phyloP scores from a whole-genome alignment of 2,888 invertebrate genomes.

The Aspidiotus rigidus region DNA sequence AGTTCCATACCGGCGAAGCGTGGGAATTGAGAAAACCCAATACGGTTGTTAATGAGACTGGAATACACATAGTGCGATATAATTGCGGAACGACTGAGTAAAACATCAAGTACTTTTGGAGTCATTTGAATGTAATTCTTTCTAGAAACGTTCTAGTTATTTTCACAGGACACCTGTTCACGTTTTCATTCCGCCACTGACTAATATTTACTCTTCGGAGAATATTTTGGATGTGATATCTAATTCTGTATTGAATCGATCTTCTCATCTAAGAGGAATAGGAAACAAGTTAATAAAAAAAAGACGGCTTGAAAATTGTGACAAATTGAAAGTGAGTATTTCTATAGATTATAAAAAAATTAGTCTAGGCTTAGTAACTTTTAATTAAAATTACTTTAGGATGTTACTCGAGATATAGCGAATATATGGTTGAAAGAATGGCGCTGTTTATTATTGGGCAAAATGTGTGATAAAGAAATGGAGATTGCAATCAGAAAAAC shows the following conservation, averaged over 20 bases:
- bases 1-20: slow-evolving; percentile 36
- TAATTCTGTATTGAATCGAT: slow-evolving; percentile 1
- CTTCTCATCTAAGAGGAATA: not conserved
- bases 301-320: slow-evolving; percentile 11
- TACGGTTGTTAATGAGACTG: slow-evolving; percentile 43
- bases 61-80: slow-evolving; percentile 40
- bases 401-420: slow-evolving; percentile 52
- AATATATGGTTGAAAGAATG: slow-evolving; percentile 56
- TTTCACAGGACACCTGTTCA: slow-evolving; percentile 16
- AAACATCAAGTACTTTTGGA: not conserved
- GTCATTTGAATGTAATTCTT: not conserved
- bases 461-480: slow-evolving; percentile 46
- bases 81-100: slow-evolving; percentile 34
- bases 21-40: slow-evolving; percentile 45
- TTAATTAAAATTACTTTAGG: slow-evolving; percentile 43
- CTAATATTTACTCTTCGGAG: not conserved
- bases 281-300: not conserved
- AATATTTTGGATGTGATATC: slow-evolving; percentile 9
- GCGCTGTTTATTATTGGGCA: slow-evolving; percentile 54
- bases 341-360: not conserved
- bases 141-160: not conserved
- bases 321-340: slow-evolving; percentile 10
- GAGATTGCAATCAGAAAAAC: slow-evolving; percentile 46
- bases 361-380: slow-evolving; percentile 1
- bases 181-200: slow-evolving; percentile 14